phyloP scores from a whole-genome alignment of 2,797 vertebrate genomes.

The Notoglanidium macrostoma region DNA sequence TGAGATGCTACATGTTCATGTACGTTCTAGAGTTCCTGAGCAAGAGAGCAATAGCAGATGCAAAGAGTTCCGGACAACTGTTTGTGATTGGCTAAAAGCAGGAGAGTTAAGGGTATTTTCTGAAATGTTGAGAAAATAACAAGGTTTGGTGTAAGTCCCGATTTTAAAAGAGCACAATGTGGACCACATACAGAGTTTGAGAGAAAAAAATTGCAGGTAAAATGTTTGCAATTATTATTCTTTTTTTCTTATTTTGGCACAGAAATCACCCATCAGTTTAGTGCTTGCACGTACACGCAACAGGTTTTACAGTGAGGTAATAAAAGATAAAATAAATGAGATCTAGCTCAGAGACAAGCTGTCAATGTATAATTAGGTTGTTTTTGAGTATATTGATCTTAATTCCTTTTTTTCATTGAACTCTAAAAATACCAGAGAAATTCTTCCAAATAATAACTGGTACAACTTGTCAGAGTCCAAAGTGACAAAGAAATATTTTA shows the following conservation, averaged over 20 bases:
- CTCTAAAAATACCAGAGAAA: slow-evolving; percentile 48
- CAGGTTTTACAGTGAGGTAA: slow-evolving; percentile 64
- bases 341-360: slow-evolving; percentile 50
- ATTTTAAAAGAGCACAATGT: slow-evolving; percentile 61
- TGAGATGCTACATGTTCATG: slow-evolving; percentile 51
- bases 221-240: neutral
- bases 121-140: slow-evolving; percentile 26
- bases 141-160: slow-evolving; percentile 27
- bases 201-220: slow-evolving; percentile 45
- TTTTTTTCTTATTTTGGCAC: slow-evolving; percentile 68
- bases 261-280: slow-evolving; percentile 56
- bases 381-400: slow-evolving; percentile 30
- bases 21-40: slow-evolving; percentile 57
- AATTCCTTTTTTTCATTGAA: slow-evolving; percentile 26
- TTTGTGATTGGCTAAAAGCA: slow-evolving; percentile 51
- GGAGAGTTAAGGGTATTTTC: slow-evolving; percentile 25
- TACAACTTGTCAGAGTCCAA: slow-evolving; percentile 55
- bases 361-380: slow-evolving; percentile 29
- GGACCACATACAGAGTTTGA: slow-evolving; percentile 51
- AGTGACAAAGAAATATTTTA: slow-evolving; percentile 77
- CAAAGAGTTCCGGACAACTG: slow-evolving; percentile 34
- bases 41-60: slow-evolving; percentile 47
- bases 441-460: slow-evolving; percentile 20
- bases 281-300: slow-evolving; percentile 54
- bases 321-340: slow-evolving; percentile 59